A percentile compares a stretch with the other conserved stretches of the same genome.
These are phyloP conservation scores for Lagocephalus sceleratus DNA, from an alignment of 2,797 vertebrate species.

Conservation along the genomic window DNA sequence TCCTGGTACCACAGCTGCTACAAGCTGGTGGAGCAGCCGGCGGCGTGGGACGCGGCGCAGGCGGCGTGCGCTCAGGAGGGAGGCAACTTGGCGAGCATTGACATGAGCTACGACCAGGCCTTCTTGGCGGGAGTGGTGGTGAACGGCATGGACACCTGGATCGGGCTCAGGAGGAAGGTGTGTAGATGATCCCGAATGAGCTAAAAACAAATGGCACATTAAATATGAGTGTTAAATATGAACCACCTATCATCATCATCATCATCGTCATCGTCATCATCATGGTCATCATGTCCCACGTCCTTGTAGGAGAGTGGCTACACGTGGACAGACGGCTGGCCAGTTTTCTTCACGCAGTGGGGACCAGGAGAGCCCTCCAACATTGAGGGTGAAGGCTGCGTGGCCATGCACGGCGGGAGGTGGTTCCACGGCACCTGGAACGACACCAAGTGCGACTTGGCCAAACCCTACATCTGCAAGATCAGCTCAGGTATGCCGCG, in stretches of 20 bases:
- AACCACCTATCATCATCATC: too few species aligned
- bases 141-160: slow-evolving; percentile 73
- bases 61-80: slow-evolving; percentile 51
- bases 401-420: slow-evolving; percentile 65
- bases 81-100: slow-evolving; percentile 76
- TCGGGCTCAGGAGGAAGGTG: slow-evolving; percentile 75
- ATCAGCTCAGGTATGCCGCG: slow-evolving; percentile 69
- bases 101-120: slow-evolving; percentile 82
- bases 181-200: too few species aligned
- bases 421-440: slow-evolving; percentile 79
- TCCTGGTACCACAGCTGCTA: slow-evolving; percentile 81
- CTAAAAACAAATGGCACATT: too few species aligned
- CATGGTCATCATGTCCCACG: too few species aligned
- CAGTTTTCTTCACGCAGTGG: slow-evolving; percentile 80
- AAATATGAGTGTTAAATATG: too few species aligned
- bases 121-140: slow-evolving; percentile 73
- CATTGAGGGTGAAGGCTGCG: slow-evolving; percentile 71
- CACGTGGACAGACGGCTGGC: slow-evolving; percentile 76
- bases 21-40: slow-evolving; percentile 65
- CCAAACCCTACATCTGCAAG: slow-evolving; percentile 79
- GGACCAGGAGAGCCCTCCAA: slow-evolving; percentile 77
- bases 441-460: slow-evolving; percentile 69
- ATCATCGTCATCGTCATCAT: too few species aligned
- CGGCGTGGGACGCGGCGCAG: slow-evolving; percentile 70
- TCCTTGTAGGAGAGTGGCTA: slow-evolving; percentile 58